phyloP scores from a whole-genome alignment of 2,888 invertebrate species.

The Apomyelois bistriatella region DNA sequence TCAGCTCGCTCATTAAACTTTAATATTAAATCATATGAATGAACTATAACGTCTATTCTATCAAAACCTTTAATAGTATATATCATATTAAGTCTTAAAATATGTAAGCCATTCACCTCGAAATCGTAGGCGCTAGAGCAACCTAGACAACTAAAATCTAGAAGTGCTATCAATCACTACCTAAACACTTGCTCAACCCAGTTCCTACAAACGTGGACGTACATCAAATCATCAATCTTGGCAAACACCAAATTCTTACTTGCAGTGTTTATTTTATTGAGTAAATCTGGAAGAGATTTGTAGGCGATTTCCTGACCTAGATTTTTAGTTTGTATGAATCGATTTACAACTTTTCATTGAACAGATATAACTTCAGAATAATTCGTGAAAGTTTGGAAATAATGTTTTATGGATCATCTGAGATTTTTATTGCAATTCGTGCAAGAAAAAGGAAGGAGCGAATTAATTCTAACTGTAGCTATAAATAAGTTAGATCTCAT shows the following conservation, averaged over 20 bases:
- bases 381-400: neutral
- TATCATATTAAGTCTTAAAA: no score
- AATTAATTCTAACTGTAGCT: no score
- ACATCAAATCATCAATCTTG: neutral
- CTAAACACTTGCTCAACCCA: neutral
- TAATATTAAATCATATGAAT: no score
- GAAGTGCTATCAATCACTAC: neutral
- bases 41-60: no score
- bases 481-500: no score
- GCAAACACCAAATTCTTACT: neutral
- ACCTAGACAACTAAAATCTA: neutral
- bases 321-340: neutral
- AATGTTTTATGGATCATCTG: neutral
- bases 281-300: neutral
- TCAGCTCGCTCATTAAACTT: no score
- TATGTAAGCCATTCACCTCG: constrained; percentile 4
- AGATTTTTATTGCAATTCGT: neutral
- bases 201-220: neutral
- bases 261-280: constrained; percentile 5
- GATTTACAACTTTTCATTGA: constrained; percentile 1
- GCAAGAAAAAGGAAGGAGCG: neutral
- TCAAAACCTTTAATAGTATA: no score
- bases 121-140: neutral
- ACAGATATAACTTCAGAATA: neutral
- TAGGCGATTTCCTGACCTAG: constrained; percentile 2